phyloP scores from a whole-genome alignment of 2,797 vertebrate genomes.

The Anguilla obscura region DNA sequence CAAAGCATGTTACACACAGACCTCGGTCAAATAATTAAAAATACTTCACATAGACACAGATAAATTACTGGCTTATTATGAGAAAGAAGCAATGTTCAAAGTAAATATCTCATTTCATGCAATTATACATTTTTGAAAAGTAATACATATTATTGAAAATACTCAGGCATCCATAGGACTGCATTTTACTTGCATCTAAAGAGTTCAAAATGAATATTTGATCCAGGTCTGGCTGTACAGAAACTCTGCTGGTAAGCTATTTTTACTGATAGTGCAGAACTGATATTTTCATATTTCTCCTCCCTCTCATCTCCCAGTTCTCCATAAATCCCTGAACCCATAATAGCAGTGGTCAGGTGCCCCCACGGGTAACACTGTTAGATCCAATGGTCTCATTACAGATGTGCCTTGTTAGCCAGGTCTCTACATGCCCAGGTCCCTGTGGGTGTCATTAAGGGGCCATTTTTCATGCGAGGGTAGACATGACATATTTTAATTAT shows the following conservation, averaged over 20 bases:
- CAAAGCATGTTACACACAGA: background rate
- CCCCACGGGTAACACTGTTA: constrained; percentile 8
- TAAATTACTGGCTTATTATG: background rate
- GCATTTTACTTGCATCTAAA: background rate
- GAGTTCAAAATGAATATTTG: background rate
- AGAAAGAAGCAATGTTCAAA: background rate
- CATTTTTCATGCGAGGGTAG: background rate
- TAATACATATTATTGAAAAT: too few species aligned
- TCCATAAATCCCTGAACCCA: background rate
- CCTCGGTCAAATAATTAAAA: background rate
- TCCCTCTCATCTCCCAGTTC: background rate
- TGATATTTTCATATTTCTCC: background rate
- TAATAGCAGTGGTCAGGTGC: constrained; percentile 10
- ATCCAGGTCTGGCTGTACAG: background rate
- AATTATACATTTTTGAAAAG: background rate
- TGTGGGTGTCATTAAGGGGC: constrained; percentile 30
- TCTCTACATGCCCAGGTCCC: background rate
- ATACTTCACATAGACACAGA: background rate
- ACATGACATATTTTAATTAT: constrained; percentile 10
- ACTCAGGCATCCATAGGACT: too few species aligned
- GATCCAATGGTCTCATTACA: constrained; percentile 31
- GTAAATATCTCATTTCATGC: background rate
- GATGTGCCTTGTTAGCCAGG: constrained; percentile 20
- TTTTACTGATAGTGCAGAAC: background rate
- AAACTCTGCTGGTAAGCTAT: background rate